These are phyloP conservation scores for Drosophila fuyamai DNA, from an alignment of 1,140 invertebrate genomes.

Conservation along the genomic window DNA sequence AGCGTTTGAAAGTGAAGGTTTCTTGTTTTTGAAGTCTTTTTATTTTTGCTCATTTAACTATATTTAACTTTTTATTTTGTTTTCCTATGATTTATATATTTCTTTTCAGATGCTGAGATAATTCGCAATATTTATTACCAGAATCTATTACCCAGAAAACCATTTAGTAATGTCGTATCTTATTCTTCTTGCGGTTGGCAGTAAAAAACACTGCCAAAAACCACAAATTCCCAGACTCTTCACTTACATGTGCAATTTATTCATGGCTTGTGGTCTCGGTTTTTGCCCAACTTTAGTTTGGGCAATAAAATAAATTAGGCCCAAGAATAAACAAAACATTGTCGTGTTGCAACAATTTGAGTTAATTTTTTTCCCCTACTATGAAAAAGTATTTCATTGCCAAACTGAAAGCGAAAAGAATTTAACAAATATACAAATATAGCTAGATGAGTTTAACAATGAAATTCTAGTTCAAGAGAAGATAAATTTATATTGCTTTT, in stretches of 20 bases:
- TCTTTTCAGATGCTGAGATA: conserved; percentile 15
- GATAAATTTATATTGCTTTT: conserved; percentile 42
- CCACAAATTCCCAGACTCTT: conserved; percentile 40
- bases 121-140: conserved; percentile 26
- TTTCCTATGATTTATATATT: conserved; percentile 8
- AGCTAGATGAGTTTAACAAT: conserved; percentile 21
- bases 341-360: conserved; percentile 33
- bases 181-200: conserved; percentile 23
- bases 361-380: background rate
- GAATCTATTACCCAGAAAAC: conserved; percentile 22
- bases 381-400: conserved; percentile 40
- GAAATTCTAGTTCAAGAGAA: conserved; percentile 40
- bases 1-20: conserved; percentile 36
- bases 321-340: conserved; percentile 33
- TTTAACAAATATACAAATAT: conserved; percentile 19
- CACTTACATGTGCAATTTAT: conserved; percentile 44
- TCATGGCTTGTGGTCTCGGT: conserved; percentile 33
- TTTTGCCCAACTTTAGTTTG: conserved; percentile 34
- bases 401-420: conserved; percentile 44
- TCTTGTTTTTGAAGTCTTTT: conserved; percentile 8
- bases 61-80: background rate
- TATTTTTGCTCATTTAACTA: conserved; percentile 1
- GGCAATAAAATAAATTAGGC: conserved; percentile 44
- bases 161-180: conserved; percentile 29
- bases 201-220: conserved; percentile 12